Conservation (phyloP, 2,113 vertebrate species). For the Forbesichthys agassizii region DNA sequence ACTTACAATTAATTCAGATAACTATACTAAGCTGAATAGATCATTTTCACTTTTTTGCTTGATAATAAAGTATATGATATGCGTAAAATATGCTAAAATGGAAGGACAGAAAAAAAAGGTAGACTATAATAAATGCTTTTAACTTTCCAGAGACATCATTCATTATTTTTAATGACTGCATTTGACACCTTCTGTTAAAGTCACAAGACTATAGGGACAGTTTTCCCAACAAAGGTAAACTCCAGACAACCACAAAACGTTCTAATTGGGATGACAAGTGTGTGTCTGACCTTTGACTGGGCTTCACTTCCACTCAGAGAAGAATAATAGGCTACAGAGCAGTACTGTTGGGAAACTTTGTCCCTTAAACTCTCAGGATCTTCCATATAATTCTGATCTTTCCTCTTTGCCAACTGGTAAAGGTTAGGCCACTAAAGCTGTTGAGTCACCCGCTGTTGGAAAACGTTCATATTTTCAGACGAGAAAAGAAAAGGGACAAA, state of each 20-base stretch:
- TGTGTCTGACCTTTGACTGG: constrained; percentile 59
- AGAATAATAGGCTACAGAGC: constrained; percentile 21
- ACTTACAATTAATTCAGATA: too few species aligned
- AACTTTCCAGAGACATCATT: constrained; percentile 19
- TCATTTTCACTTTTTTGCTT: neutral
- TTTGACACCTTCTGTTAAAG: constrained; percentile 52
- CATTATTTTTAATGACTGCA: constrained; percentile 1
- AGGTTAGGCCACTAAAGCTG: constrained; percentile 57
- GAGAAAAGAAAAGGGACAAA: constrained; percentile 29
- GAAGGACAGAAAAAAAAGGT: too few species aligned
- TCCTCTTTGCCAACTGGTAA: constrained; percentile 59
- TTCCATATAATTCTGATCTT: constrained; percentile 51
- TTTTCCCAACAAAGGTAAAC: constrained; percentile 53
- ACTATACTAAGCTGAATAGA: too few species aligned
- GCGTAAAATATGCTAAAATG: too few species aligned
- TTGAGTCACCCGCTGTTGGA: constrained; percentile 56
- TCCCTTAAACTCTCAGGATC: constrained; percentile 32
- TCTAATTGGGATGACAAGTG: constrained; percentile 41
- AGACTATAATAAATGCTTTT: neutral
- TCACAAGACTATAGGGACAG: constrained; percentile 57
- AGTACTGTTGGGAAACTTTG: constrained; percentile 18
- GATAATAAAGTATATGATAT: too few species aligned
- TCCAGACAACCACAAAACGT: constrained; percentile 39
- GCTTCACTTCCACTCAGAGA: constrained; percentile 45
- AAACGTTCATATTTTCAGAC: constrained; percentile 45